A percentile compares a stretch with the other conserved stretches of the same genome.
Conservation (phyloP, 2,113 vertebrate genomes). For the Etheostoma spectabile region DNA sequence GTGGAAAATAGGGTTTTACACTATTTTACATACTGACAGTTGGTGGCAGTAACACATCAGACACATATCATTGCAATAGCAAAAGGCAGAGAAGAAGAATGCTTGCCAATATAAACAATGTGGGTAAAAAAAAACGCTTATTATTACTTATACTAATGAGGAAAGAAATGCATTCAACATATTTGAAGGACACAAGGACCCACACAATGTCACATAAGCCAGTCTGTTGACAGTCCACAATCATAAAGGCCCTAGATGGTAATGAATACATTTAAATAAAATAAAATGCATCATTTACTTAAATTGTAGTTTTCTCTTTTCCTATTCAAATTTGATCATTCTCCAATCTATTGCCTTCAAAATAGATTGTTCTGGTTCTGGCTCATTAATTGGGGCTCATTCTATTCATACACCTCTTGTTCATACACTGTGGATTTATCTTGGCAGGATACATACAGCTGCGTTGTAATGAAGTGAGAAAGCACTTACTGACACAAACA, state of each 20-base stretch:
- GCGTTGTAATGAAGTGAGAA: conserved; percentile 46
- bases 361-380: neutral
- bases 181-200: neutral
- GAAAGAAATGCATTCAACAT: neutral
- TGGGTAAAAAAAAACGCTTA: neutral
- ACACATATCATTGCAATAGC: neutral
- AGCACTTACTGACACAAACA: conserved; percentile 36
- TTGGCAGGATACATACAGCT: neutral
- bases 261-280: neutral
- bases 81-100: neutral
- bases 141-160: neutral
- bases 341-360: neutral
- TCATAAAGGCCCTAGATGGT: neutral
- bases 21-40: neutral
- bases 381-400: neutral
- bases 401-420: neutral
- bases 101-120: neutral
- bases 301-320: neutral
- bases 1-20: neutral
- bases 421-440: conserved; percentile 1
- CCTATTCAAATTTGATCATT: neutral
- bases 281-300: neutral
- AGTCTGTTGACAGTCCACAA: neutral
- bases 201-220: neutral
- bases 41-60: neutral